A percentile compares a stretch with the other conserved stretches of the same genome.
These are phyloP conservation scores for Gorsachius goisagi DNA, from an alignment of 2,113 vertebrate genomes.

Conservation along the genomic window DNA sequence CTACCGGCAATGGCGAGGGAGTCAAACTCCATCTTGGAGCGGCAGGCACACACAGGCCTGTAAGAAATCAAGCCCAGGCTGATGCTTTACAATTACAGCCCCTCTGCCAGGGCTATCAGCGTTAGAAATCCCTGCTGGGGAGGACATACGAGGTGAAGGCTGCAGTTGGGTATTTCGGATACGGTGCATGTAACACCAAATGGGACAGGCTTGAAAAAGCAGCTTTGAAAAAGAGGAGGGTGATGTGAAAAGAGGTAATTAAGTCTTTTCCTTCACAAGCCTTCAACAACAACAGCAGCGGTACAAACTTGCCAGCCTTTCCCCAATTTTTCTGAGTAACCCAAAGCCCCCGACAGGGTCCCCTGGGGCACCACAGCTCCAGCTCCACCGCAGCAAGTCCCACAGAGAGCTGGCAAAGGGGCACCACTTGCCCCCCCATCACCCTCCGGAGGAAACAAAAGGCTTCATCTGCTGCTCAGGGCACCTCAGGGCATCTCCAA, in stretches of 20 bases:
- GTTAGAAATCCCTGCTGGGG: not conserved
- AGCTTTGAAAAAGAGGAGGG: not conserved
- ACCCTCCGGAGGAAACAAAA: not conserved
- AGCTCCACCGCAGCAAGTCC: not conserved
- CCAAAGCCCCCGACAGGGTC: not conserved
- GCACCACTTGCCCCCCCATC: not conserved
- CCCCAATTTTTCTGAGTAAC: not conserved
- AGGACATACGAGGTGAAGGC: not conserved
- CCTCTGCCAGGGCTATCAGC: not conserved
- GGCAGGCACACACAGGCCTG: not conserved
- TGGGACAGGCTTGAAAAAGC: not conserved
- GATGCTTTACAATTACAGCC: not conserved
- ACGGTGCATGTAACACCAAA: not conserved
- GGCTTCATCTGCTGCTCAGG: not conserved
- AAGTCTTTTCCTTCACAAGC: not conserved
- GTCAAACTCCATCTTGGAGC: not conserved
- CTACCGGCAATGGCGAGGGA: not conserved
- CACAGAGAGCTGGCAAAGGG: not conserved
- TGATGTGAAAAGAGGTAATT: not conserved
- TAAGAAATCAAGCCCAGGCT: not conserved
- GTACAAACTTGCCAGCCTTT: not conserved
- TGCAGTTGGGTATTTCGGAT: not conserved
- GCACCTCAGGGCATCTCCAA: not conserved
- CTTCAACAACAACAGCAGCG: not conserved
- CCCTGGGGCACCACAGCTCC: not conserved